Percentiles rank a stretch among this genome's conserved stretches.
These are phyloP conservation scores for Lithobates sylvaticus DNA, from an alignment of 2,797 vertebrate genomes.

Conservation along the genomic window DNA sequence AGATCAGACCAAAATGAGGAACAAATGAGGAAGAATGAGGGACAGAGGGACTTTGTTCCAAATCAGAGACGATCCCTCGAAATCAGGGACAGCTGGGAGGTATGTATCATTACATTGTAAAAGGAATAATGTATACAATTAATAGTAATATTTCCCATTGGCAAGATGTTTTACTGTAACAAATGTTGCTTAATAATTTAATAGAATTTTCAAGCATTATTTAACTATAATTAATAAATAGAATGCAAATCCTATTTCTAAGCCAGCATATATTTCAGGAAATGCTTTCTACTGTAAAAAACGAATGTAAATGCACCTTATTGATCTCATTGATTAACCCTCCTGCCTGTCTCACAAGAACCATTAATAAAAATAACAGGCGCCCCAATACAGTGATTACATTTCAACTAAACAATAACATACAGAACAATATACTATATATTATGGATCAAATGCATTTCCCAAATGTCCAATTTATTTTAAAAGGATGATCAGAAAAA, in stretches of 20 bases:
- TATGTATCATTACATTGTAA: not conserved
- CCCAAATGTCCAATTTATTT: not conserved
- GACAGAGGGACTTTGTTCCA: too few relatives aligned
- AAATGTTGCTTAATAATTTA: not conserved
- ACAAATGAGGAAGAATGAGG: too few relatives aligned
- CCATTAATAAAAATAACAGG: slow-evolving; percentile 30
- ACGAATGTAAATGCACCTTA: slow-evolving; percentile 10
- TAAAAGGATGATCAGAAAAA: not conserved
- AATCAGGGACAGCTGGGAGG: too few relatives aligned
- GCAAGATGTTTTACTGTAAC: not conserved
- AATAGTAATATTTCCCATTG: not conserved
- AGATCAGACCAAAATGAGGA: too few relatives aligned
- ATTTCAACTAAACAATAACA: slow-evolving; percentile 6
- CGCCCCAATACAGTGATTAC: slow-evolving; percentile 13
- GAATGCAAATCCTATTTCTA: not conserved
- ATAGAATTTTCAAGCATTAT: not conserved
- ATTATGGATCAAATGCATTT: not conserved
- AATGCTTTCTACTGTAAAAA: not conserved
- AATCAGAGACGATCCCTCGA: too few relatives aligned
- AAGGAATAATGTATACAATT: not conserved
- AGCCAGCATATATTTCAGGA: not conserved
- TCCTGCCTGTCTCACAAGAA: not conserved
- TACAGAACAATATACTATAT: not conserved
- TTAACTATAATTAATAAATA: not conserved
- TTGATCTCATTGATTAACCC: slow-evolving; percentile 16